Conservation (phyloP, 2,113 vertebrate species). For the Gymnogyps californianus region DNA sequence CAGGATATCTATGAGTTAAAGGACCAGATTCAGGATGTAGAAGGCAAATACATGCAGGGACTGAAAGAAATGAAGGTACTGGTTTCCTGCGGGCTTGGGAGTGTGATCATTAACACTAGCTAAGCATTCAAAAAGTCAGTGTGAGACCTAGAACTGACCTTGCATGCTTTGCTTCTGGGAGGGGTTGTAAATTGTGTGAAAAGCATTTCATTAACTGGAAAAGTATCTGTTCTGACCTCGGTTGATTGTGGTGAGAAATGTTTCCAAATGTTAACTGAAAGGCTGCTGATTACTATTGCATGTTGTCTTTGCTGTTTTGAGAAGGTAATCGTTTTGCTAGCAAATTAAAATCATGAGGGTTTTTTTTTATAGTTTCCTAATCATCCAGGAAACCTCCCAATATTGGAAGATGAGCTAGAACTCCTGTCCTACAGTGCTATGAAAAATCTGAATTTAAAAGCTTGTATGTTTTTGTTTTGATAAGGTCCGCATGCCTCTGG, state of each 20-base stretch:
- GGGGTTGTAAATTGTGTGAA: neutral
- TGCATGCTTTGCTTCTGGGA: neutral
- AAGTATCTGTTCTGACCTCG: neutral
- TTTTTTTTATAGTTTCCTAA: neutral
- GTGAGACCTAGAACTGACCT: neutral
- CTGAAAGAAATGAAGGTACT: slow-evolving; percentile 94
- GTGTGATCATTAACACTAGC: slow-evolving; percentile 27
- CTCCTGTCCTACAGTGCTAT: neutral
- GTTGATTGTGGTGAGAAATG: neutral
- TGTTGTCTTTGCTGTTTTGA: neutral
- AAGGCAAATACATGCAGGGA: slow-evolving; percentile 91
- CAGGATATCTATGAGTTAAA: slow-evolving; percentile 96
- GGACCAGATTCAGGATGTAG: slow-evolving; percentile 97
- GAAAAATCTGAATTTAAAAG: neutral
- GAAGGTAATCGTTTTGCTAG: neutral
- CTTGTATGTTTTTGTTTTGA: neutral
- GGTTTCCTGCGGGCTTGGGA: neutral
- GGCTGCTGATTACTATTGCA: neutral
- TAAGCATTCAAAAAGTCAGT: neutral
- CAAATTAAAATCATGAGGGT: neutral
- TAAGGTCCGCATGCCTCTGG: neutral
- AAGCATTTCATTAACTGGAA: neutral
- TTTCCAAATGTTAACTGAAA: neutral
- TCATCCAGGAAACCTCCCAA: neutral
- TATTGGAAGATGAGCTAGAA: neutral